These are phyloP conservation scores for Crepidodera aurea DNA, from an alignment of 2,888 invertebrate species.

Conservation along the genomic window DNA sequence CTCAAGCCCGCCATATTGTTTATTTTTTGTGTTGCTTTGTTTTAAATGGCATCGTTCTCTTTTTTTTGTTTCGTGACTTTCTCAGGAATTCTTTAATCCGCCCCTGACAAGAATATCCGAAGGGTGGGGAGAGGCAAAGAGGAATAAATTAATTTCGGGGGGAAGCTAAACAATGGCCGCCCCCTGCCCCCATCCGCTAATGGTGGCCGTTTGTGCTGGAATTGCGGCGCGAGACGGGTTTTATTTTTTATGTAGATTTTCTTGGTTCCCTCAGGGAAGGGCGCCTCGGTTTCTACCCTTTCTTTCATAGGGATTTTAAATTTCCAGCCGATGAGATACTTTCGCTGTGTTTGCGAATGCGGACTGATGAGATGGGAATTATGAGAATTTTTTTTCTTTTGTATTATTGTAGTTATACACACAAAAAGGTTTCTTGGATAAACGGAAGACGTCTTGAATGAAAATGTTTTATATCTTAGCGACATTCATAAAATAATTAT, in stretches of 20 bases:
- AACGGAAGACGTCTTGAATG: no score
- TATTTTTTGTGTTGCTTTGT: no score
- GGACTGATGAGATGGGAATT: constrained; percentile 1
- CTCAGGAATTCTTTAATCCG: not conserved
- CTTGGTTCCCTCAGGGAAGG: constrained; percentile 50
- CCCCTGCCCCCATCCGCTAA: constrained; percentile 54
- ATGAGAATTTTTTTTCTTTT: not conserved
- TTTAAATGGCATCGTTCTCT: no score
- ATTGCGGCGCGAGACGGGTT: constrained; percentile 61
- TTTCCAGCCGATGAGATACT: constrained; percentile 1
- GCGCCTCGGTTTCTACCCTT: constrained; percentile 50
- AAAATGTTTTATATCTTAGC: no score
- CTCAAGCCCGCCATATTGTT: no score
- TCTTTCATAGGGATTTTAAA: constrained; percentile 45
- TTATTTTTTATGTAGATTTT: constrained; percentile 62
- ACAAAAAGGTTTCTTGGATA: no score
- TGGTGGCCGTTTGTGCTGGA: constrained; percentile 62
- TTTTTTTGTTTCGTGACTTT: no score
- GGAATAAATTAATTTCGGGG: constrained; percentile 62
- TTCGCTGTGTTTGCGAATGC: constrained; percentile 6
- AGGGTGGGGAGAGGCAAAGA: constrained; percentile 41
- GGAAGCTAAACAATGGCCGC: constrained; percentile 64
- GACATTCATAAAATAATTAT: no score
- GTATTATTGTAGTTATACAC: not conserved
- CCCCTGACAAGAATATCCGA: not conserved